A percentile compares a stretch with the other conserved stretches of the same genome.
These are phyloP conservation scores for Tupiocoris notatus DNA, from an alignment of 2,888 invertebrate genomes.

Conservation along the genomic window DNA sequence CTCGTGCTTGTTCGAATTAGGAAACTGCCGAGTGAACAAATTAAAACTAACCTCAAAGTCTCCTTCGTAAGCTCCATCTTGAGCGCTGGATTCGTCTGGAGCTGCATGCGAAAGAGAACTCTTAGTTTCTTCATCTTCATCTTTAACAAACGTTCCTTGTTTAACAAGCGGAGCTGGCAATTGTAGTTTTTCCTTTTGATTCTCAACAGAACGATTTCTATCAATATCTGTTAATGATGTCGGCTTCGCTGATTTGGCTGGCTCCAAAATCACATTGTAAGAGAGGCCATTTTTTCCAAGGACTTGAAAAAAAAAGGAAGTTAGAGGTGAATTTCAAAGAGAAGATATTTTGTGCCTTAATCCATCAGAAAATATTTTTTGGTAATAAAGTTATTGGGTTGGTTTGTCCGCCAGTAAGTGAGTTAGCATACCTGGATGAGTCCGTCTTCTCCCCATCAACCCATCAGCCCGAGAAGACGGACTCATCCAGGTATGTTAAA, in stretches of 20 bases:
- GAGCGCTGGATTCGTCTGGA: neutral
- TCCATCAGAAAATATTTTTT: too few relatives aligned
- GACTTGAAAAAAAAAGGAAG: conserved; percentile 30
- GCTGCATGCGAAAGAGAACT: conserved; percentile 16
- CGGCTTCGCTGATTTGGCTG: conserved; percentile 24
- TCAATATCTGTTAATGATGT: neutral
- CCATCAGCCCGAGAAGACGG: too few relatives aligned
- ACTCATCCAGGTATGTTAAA: too few relatives aligned
- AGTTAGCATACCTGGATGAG: too few relatives aligned
- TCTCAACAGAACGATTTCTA: neutral
- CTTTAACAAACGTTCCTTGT: conserved; percentile 43
- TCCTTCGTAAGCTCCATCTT: neutral
- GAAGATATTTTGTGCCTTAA: too few relatives aligned
- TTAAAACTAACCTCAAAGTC: conserved; percentile 24
- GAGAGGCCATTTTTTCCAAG: conserved; percentile 33
- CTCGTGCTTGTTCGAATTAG: too few relatives aligned
- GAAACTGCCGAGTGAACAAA: too few relatives aligned
- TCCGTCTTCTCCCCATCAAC: too few relatives aligned
- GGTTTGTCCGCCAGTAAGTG: too few relatives aligned
- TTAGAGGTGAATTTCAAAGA: too few relatives aligned
- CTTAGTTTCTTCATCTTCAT: conserved; percentile 20
- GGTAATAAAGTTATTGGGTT: too few relatives aligned
- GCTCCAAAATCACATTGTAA: conserved; percentile 29
- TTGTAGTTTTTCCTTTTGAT: neutral
- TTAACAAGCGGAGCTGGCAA: conserved; percentile 25